Percentiles rank a stretch among this genome's conserved stretches.
Evolutionary conservation across 2,113 vertebrate genomes (phyloP).

Genomic region (Gnathonemus echidnorhynchus): DNA sequence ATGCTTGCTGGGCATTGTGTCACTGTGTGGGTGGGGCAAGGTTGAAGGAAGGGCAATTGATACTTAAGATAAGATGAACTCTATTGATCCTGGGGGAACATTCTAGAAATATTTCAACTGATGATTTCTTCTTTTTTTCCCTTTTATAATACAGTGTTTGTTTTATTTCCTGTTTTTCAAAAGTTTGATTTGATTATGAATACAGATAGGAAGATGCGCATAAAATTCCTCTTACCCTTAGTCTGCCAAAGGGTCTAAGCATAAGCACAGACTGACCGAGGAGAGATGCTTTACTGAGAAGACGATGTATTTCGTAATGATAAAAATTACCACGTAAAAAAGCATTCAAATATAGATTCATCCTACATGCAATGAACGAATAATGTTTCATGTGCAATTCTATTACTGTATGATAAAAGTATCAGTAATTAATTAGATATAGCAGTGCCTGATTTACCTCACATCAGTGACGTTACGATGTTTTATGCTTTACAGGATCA

Average conservation of each 20-base stretch:
- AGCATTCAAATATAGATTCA: background rate
- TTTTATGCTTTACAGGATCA: background rate
- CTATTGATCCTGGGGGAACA: background rate
- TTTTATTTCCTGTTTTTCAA: background rate
- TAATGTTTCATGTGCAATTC: background rate
- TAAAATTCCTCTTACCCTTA: background rate
- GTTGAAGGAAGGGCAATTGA: background rate
- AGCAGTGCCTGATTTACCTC: background rate
- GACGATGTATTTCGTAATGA: background rate
- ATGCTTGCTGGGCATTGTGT: background rate
- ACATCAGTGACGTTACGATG: background rate
- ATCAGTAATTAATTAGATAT: background rate
- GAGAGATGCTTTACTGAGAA: background rate
- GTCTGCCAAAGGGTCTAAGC: background rate
- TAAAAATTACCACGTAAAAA: background rate
- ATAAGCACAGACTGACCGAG: background rate
- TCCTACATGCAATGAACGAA: background rate
- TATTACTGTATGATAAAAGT: background rate
- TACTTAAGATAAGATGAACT: background rate
- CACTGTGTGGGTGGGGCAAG: background rate
- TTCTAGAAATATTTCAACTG: background rate
- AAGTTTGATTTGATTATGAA: background rate
- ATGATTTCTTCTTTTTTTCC: background rate
- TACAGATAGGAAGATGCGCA: background rate
- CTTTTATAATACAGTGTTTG: background rate